Base-by-base conservation (phyloP, 2,888 invertebrate species). In the Dynastes tityus region DNA sequence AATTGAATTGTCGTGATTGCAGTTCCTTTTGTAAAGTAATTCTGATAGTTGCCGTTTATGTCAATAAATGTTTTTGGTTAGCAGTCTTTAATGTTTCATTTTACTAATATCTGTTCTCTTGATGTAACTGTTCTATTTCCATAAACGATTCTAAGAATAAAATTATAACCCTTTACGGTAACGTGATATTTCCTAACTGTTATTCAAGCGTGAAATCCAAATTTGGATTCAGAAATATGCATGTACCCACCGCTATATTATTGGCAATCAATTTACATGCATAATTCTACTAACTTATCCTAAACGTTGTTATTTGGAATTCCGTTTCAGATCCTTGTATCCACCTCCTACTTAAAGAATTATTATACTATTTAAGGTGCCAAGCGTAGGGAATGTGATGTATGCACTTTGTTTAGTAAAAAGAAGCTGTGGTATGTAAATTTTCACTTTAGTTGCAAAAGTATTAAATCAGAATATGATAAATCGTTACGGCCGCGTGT, bases 381-480 rank as follows among this genome's bases (percentile, higher is more conserved):
- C n/a, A 55, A 16, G 55, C 16, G 16, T 55, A 55, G 16, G 55
- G 55, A 55, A 55, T 55, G 55, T 16, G 55, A 55, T 55, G 55
- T 55, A 16, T 16, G 16, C 55, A 55, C n/a, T 2, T 6, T 16
- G 13, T 55, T 55, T 16, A 16, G 11, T 22, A 29, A 61, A 61
- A 22, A 22, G 61, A 29, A 61, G 22, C 22, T 61, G 27, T 61
- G 61, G 61, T 61, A 61, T 61, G 61, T 61, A 61, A 61, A 29
- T 61, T 61, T 61, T 61, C 29, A 61, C 29, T 61, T 61, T 61
- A 29, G 9, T 61, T 49, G 49, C 49, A 27, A 51, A 68, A 68
- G 49, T 68, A 49, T 49, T 49, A 68, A 68, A 68, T 16, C 27
- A 49, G 29, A 51, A 68, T 68, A 51, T 68, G 16, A 68, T n/a